Evolutionary conservation across 1,140 invertebrate genomes (phyloP).

Genomic region (Andricus grossulariae): DNA sequence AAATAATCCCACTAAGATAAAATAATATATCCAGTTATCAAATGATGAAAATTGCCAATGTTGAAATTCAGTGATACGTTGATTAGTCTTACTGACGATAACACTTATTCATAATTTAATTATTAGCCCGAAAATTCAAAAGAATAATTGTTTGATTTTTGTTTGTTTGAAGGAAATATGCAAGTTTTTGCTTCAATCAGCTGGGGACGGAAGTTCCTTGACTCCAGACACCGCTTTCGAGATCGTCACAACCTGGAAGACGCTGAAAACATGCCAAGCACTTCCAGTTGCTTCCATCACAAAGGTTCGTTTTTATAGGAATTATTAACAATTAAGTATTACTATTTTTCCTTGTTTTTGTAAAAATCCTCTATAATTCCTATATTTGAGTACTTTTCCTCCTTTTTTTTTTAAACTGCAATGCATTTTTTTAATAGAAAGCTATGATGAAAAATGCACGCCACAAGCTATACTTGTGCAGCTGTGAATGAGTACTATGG

Average conservation of each 20-base stretch:
- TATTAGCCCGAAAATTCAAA: constrained; percentile 19
- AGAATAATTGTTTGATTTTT: constrained; percentile 41
- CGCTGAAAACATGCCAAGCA: constrained; percentile 71
- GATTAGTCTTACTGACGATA: constrained; percentile 75
- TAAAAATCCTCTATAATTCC: too few species aligned
- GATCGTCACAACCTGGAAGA: constrained; percentile 75
- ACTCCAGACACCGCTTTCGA: constrained; percentile 77
- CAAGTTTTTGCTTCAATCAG: constrained; percentile 71
- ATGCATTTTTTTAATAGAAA: too few species aligned
- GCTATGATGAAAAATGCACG: too few species aligned
- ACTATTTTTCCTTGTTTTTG: too few species aligned
- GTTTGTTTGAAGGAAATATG: constrained; percentile 76
- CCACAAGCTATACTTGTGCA: too few species aligned
- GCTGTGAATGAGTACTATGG: too few species aligned
- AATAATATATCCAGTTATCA: constrained; percentile 37
- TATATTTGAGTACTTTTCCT: too few species aligned
- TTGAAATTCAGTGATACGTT: constrained; percentile 67
- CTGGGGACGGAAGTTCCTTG: constrained; percentile 63
- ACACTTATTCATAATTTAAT: constrained; percentile 32
- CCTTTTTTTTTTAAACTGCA: too few species aligned
- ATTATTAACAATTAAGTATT: constrained; percentile 24
- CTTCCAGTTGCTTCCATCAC: constrained; percentile 57
- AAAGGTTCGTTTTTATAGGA: constrained; percentile 60
- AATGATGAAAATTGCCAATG: constrained; percentile 63
- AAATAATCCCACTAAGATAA: background rate